Conservation (phyloP, 1,140 invertebrate genomes). For the Epicauta chinensis region DNA sequence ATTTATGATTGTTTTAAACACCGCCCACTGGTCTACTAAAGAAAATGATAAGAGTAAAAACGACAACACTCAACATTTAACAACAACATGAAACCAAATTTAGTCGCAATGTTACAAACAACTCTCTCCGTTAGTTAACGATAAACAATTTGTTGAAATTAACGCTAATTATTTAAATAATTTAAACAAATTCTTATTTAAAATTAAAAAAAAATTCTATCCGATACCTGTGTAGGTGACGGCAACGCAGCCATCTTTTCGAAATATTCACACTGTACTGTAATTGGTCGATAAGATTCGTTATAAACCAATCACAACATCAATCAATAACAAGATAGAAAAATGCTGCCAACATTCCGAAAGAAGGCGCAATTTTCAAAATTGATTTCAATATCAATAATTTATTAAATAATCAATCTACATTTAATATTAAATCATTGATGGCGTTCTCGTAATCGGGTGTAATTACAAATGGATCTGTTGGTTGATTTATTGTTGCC, state of each 20-base stretch:
- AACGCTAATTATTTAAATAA: slow-evolving; percentile 25
- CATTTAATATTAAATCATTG: slow-evolving; percentile 2
- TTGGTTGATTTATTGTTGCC: slow-evolving; percentile 25
- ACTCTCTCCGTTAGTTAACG: background rate
- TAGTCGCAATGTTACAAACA: background rate
- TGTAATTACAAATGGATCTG: slow-evolving; percentile 24
- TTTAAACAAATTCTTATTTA: slow-evolving; percentile 21
- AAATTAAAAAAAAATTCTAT: slow-evolving; percentile 7
- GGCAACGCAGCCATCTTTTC: slow-evolving; percentile 63
- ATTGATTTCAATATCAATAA: too few species aligned
- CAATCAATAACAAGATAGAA: slow-evolving; percentile 36
- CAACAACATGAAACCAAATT: slow-evolving; percentile 16
- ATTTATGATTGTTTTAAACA: slow-evolving; percentile 20
- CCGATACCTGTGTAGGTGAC: slow-evolving; percentile 59
- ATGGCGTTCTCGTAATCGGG: slow-evolving; percentile 14
- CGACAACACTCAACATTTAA: slow-evolving; percentile 10
- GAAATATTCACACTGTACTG: slow-evolving; percentile 32
- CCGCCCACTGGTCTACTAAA: slow-evolving; percentile 19
- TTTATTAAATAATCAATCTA: too few species aligned
- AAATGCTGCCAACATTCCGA: slow-evolving; percentile 18
- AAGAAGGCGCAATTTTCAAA: slow-evolving; percentile 9
- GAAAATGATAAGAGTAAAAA: too few species aligned
- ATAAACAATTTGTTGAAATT: background rate
- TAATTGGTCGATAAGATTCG: slow-evolving; percentile 33
- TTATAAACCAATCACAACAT: slow-evolving; percentile 34